Evolutionary conservation across 2,888 invertebrate species (phyloP).

Genomic region (Plebejus melissa): DNA sequence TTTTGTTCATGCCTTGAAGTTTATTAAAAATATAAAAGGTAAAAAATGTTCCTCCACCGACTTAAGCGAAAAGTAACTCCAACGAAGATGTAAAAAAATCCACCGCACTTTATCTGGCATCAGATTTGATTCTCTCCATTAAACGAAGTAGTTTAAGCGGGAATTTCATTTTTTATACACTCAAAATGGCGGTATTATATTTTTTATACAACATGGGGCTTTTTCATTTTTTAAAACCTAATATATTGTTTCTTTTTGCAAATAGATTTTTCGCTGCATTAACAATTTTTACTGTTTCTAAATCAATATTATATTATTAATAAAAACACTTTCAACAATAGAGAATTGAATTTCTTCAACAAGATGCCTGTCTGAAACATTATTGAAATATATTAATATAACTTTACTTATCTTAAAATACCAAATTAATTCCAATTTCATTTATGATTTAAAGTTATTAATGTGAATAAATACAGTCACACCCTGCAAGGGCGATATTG

Average conservation of each 20-base stretch:
- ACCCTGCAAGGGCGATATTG: slow-evolving; percentile 34
- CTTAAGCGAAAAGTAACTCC: slow-evolving; percentile 30
- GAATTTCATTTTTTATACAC: slow-evolving; percentile 16
- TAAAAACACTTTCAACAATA: too few relatives aligned
- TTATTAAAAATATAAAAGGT: slow-evolving; percentile 27
- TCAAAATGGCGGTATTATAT: neutral
- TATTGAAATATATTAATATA: too few relatives aligned
- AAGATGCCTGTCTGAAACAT: too few relatives aligned
- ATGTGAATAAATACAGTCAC: neutral
- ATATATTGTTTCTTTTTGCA: too few relatives aligned
- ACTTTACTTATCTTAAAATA: neutral
- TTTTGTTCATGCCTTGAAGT: neutral
- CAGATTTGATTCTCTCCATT: slow-evolving; percentile 30
- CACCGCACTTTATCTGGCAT: slow-evolving; percentile 28
- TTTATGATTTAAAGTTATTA: neutral
- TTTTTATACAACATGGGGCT: neutral
- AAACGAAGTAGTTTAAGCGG: slow-evolving; percentile 23
- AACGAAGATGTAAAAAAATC: slow-evolving; percentile 25
- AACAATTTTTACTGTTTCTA: too few relatives aligned
- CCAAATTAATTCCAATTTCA: neutral
- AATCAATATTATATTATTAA: too few relatives aligned
- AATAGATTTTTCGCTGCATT: too few relatives aligned
- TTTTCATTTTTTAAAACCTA: neutral
- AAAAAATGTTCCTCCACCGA: slow-evolving; percentile 12
- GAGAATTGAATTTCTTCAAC: too few relatives aligned